These are phyloP conservation scores for Drosophila subsilvestris DNA, from an alignment of 2,888 invertebrate species.

Conservation along the genomic window DNA sequence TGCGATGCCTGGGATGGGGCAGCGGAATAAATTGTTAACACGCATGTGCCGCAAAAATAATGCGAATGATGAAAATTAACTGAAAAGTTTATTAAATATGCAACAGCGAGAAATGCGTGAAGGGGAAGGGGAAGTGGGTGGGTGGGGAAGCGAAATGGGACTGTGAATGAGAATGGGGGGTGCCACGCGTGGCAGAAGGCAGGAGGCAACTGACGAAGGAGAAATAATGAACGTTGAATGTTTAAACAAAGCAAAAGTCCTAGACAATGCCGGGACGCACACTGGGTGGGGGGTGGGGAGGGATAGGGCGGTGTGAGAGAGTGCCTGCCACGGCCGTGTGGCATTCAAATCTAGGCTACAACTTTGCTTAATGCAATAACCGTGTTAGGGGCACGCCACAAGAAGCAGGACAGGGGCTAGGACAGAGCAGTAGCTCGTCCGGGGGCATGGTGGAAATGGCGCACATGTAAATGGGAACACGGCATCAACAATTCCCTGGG, in stretches of 20 bases:
- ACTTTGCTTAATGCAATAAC: slow-evolving; percentile 77
- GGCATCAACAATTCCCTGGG: slow-evolving; percentile 66
- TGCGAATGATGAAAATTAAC: slow-evolving; percentile 72
- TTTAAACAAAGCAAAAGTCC: slow-evolving; percentile 57
- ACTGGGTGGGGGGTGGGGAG: too few relatives aligned
- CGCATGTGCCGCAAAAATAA: slow-evolving; percentile 70
- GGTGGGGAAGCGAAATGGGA: accelerated
- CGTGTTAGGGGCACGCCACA: slow-evolving; percentile 65
- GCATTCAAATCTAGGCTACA: slow-evolving; percentile 73
- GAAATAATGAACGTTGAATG: slow-evolving; percentile 69
- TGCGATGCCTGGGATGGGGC: slow-evolving; percentile 1
- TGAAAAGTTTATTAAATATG: slow-evolving; percentile 74
- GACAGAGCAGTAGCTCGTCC: background rate
- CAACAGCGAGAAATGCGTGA: slow-evolving; percentile 31
- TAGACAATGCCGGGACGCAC: slow-evolving; percentile 40
- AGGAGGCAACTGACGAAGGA: slow-evolving; percentile 21
- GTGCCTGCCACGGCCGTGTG: slow-evolving; percentile 21
- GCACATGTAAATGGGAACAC: slow-evolving; percentile 65
- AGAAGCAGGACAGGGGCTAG: slow-evolving; percentile 12
- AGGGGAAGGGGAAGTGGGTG: too few relatives aligned
- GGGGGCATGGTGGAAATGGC: background rate
- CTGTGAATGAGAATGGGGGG: background rate
- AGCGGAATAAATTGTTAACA: slow-evolving; percentile 65
- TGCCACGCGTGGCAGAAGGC: background rate
- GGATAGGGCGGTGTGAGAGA: background rate